These are phyloP conservation scores for Anguilla marmorata DNA, from an alignment of 2,797 vertebrate species.

Conservation along the genomic window DNA sequence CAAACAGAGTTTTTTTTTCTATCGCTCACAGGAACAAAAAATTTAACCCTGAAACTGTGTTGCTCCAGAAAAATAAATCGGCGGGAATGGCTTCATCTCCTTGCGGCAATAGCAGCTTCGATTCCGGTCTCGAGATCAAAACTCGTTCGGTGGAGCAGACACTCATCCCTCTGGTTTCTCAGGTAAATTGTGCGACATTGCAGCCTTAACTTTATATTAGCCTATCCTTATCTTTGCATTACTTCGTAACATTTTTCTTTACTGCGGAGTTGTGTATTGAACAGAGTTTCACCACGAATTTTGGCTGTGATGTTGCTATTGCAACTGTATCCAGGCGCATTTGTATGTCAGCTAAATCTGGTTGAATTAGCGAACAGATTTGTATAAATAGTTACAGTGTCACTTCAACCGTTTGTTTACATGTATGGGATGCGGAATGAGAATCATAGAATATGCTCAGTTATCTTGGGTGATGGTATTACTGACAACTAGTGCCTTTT, in stretches of 20 bases:
- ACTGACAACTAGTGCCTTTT: no score
- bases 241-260: background rate
- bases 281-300: background rate
- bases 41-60: background rate
- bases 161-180: constrained; percentile 89
- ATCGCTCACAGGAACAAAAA: background rate
- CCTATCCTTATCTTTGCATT: background rate
- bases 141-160: constrained; percentile 98
- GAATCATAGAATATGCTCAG: background rate
- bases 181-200: constrained; percentile 73
- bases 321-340: background rate
- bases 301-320: background rate
- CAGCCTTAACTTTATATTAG: background rate
- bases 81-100: constrained; percentile 90
- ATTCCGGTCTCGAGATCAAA: constrained; percentile 93
- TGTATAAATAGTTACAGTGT: background rate
- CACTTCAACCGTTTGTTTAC: background rate
- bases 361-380: background rate
- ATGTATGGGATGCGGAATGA: background rate
- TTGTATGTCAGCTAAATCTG: background rate
- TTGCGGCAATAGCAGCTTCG: constrained; percentile 78
- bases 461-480: background rate
- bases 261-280: background rate
- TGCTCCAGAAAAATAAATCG: constrained; percentile 43
- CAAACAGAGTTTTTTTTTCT: background rate